Evolutionary conservation across 2,113 vertebrate genomes (phyloP), one percentile per base, ranked within the genome.

Genomic region (Podarcis cretensis): DNA sequence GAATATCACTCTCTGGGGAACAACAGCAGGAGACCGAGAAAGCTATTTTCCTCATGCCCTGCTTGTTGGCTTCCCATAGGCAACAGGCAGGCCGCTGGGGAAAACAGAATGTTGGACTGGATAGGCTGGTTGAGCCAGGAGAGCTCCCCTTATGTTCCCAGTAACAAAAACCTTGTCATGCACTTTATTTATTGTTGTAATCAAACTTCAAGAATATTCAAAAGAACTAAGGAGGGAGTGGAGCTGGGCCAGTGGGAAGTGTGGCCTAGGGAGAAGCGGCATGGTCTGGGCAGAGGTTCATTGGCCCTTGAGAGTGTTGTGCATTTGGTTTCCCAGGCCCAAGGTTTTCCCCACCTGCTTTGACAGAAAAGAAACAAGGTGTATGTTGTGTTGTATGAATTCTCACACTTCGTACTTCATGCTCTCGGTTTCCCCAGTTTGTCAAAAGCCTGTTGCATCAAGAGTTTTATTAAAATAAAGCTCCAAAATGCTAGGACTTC

Each of bases 381-480:
- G 25, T 87, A 3, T 80, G 0, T 32, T 48, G 91, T 63, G 23
- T n/a, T 37, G 18, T 27, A 74, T 68, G 59, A 40, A 93, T 87
- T 79, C 37, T 48, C 21, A 2, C 69, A 63, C 1, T 68, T 71
- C 57, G 63, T 82, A 48, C 27, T 87, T 4, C 43, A 84, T 6
- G 48, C 8, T 81, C 10, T 57, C 3, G 20, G 30, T 30, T 73
- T 10, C 10, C 16, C 83, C 86, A 85, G 86, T 14, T 0, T 86
- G 74, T 79, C 0, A 16, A 16, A 88, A 84, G 0, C 12, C 32
- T 0, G 71, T 84, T 0, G 43, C 79, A 82, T 30, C 0, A 90
- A 87, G 43, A 4, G 1, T 16, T 35, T 71, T 0, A 63, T 18
- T 25, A 79, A 79, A 78, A 65, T 0, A 75, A 69, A 63, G 2